Conservation (phyloP, 1,140 invertebrate species). For the Brachystomella parvula region DNA sequence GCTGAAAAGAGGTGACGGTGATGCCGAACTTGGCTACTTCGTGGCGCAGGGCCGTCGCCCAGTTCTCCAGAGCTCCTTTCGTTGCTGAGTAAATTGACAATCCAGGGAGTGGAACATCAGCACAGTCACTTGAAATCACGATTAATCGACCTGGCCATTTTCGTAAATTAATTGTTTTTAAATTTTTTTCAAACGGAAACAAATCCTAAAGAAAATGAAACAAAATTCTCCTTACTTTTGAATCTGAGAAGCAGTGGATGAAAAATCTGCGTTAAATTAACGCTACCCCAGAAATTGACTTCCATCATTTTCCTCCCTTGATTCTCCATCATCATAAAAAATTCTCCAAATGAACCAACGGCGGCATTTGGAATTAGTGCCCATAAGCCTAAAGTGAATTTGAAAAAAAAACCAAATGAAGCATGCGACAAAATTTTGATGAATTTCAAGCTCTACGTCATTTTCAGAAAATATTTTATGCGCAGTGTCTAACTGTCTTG, state of each 20-base stretch:
- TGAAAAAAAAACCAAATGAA: neutral
- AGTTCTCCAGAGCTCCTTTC: constrained; percentile 65
- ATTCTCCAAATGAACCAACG: constrained; percentile 77
- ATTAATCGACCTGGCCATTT: constrained; percentile 58
- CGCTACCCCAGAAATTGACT: constrained; percentile 75
- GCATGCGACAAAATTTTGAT: neutral
- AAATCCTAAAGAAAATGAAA: neutral
- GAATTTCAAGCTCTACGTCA: neutral
- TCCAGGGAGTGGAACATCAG: constrained; percentile 58
- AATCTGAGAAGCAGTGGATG: constrained; percentile 60
- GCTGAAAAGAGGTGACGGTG: constrained; percentile 65
- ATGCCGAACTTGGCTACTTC: constrained; percentile 67
- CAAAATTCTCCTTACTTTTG: constrained; percentile 43
- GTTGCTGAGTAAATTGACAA: constrained; percentile 67
- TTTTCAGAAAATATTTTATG: neutral
- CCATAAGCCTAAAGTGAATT: constrained; percentile 51
- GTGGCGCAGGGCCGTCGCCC: constrained; percentile 60
- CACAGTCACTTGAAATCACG: constrained; percentile 72
- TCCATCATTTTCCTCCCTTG: constrained; percentile 64
- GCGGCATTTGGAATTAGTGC: constrained; percentile 81
- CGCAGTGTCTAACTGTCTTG: neutral
- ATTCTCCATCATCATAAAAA: constrained; percentile 71
- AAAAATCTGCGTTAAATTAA: constrained; percentile 63
- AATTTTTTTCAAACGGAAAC: neutral
- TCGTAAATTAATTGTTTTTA: constrained; percentile 13